These are phyloP conservation scores for Euproctis similis DNA, from an alignment of 2,888 invertebrate genomes.

Conservation along the genomic window DNA sequence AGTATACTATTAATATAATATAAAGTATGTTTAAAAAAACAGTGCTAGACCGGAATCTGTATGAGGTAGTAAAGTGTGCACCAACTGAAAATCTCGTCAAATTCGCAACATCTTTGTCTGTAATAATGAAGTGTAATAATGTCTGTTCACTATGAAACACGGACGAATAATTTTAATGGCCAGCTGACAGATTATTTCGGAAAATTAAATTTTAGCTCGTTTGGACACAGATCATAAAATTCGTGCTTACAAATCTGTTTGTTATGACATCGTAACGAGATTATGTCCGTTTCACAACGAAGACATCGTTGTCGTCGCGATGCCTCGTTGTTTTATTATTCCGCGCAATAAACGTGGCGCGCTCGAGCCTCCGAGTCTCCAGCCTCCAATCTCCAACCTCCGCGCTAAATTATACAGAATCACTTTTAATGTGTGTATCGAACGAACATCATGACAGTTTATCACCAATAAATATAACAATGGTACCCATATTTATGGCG, in stretches of 20 bases:
- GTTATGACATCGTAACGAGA: conserved; percentile 75
- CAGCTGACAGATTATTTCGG: conserved; percentile 72
- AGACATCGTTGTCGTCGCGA: conserved; percentile 63
- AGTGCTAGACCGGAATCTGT: no score
- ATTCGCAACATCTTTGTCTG: conserved; percentile 29
- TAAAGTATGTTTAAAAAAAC: no score
- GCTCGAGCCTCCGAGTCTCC: conserved; percentile 31
- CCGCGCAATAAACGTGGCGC: conserved; percentile 52
- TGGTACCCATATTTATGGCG: conserved; percentile 43
- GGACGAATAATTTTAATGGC: conserved; percentile 71
- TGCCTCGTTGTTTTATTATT: conserved; percentile 67
- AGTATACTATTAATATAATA: no score
- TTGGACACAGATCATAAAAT: conserved; percentile 74
- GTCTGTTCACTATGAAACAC: conserved; percentile 45
- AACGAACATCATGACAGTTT: conserved; percentile 47
- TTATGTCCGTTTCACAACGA: conserved; percentile 69
- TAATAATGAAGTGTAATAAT: conserved; percentile 49
- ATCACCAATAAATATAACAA: conserved; percentile 55
- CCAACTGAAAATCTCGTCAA: no score
- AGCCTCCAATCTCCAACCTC: no score
- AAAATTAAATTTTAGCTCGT: conserved; percentile 75
- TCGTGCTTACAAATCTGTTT: conserved; percentile 75
- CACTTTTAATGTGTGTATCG: conserved; percentile 51
- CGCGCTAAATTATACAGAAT: conserved; percentile 56
- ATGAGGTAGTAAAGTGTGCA: no score